Evolutionary conservation across 2,113 vertebrate genomes (phyloP).

Genomic region (Ictidomys tridecemlineatus): DNA sequence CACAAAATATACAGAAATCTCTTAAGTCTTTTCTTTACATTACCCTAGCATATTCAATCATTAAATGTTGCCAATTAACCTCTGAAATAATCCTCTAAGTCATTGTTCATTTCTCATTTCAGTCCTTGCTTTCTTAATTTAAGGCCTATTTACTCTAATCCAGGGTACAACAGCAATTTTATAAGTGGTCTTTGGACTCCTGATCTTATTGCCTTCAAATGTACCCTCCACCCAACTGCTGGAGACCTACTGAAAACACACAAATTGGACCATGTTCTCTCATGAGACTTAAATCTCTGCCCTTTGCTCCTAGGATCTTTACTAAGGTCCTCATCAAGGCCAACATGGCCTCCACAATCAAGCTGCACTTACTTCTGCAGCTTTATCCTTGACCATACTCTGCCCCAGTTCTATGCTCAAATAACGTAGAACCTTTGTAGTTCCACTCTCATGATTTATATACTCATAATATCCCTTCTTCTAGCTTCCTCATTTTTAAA

Average conservation of each 20-base stretch:
- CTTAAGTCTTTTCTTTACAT: constrained; percentile 17
- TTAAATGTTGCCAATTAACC: constrained; percentile 58
- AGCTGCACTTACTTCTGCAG: constrained; percentile 25
- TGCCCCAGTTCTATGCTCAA: constrained; percentile 37
- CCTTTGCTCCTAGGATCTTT: constrained; percentile 38
- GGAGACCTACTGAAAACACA: constrained; percentile 52
- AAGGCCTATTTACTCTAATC: constrained; percentile 25
- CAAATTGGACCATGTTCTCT: not conserved
- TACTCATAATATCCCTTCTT: constrained; percentile 25
- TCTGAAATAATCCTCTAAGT: constrained; percentile 57
- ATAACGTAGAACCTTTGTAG: not conserved
- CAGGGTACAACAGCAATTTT: constrained; percentile 33
- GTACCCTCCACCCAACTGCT: not conserved
- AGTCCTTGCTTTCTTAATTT: constrained; percentile 43
- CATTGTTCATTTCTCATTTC: constrained; percentile 35
- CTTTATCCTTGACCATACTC: not conserved
- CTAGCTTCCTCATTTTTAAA: not conserved
- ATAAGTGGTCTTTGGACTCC: constrained; percentile 27
- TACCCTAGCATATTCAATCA: constrained; percentile 4
- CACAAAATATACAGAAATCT: constrained; percentile 38
- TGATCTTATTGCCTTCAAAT: constrained; percentile 12
- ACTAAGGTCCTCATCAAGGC: constrained; percentile 1
- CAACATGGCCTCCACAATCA: not conserved
- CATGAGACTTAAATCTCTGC: constrained; percentile 29
- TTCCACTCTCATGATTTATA: constrained; percentile 25